Evolutionary conservation across 2,797 vertebrate genomes (phyloP), one percentile per base, ranked within the genome.

Genomic region (Diglossa cyanea): DNA sequence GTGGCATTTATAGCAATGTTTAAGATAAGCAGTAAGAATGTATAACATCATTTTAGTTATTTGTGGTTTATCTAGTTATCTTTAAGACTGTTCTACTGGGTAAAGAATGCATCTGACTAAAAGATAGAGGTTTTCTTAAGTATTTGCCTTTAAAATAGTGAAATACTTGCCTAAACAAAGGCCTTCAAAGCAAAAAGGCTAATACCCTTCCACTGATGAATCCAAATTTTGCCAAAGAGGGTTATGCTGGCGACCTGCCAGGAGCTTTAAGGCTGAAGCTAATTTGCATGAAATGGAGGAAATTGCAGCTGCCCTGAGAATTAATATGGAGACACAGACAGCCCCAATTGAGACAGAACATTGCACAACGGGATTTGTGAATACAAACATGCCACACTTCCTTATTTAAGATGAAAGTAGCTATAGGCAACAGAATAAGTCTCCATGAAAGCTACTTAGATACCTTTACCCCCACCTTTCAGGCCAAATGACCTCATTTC

Each of bases 221-320:
- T 93, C 92, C 68, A 87, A 95, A 93, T 87, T 94, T 95, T 96
- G 88, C 78, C 76, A 92, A 87, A 93, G 84, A 91, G 76, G 65
- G 58, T 72, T 81, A 83, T 15, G 54, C 75, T 97, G 96, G 96
- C 88, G 0, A 47, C 81, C 33, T 86, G 95, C 95, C 97, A 96
- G 85, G 53, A 95, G 70, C 78, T 96, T 96, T 94, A 89, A 76
- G 87, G 66, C 53, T 94, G 77, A 87, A 75, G 85, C 65, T 94
- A 94, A 97, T 96, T 97, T 97, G 93, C 96, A 96, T 96, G 95
- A 90, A 96, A 96, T 94, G 94, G 95, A 96, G 96, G 94, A 97
- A 97, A 97, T 95, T 96, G 90, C 93, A 97, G 94, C 92, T 96
- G 92, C 91, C 84, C 87, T 82, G 54, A 71, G 94, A 95, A 83